Evolutionary conservation across 2,888 invertebrate species (phyloP), one percentile per base, ranked within the genome.

Genomic region (Quadroppia sp.): DNA sequence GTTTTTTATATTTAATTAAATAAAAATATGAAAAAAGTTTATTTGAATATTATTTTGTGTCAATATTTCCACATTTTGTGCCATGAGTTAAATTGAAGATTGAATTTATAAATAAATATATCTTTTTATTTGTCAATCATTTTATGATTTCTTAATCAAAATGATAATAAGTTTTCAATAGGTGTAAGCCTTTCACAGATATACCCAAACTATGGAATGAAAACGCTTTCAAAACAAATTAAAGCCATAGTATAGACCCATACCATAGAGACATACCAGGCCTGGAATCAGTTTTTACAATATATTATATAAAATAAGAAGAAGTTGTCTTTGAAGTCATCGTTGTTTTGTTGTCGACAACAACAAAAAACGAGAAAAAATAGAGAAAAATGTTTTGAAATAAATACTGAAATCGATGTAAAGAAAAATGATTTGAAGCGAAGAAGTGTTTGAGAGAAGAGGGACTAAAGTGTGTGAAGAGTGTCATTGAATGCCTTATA

Each of bases 141-240:
- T 32, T 30, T 32, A 32, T 25, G 7, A 61, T 9, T 61, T 32
- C 32, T 61, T 61, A 30, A 61, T 61, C 25, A 61, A 61, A 61
- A 61, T 61, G 61, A 61, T 61, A 61, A 61, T 61, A 30, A 61
- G 61, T 61, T 61, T 53, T 23, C n/a, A n/a, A n/a, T n/a, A n/a
- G n/a, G n/a, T n/a, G n/a, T n/a, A n/a, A n/a, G n/a, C n/a, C n/a
- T n/a, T n/a, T n/a, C n/a, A n/a, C n/a, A n/a, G n/a, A 53, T 53
- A 9, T 45, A 2, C 45, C 50, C 50, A 50, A 50, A 45, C 45
- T 15, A 17, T 45, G 2, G 9, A 45, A 45, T n/a, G 6, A 20
- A 50, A 20, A 50, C 7, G n/a, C 20, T 50, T n/a, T 50, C n/a
- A 13, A 20, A 50, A 7, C 20, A 17, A 11, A 45, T 17, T 7